Evolutionary conservation across 2,113 vertebrate genomes (phyloP), one percentile per base, ranked within the genome.

Genomic region (Sorex araneus): DNA sequence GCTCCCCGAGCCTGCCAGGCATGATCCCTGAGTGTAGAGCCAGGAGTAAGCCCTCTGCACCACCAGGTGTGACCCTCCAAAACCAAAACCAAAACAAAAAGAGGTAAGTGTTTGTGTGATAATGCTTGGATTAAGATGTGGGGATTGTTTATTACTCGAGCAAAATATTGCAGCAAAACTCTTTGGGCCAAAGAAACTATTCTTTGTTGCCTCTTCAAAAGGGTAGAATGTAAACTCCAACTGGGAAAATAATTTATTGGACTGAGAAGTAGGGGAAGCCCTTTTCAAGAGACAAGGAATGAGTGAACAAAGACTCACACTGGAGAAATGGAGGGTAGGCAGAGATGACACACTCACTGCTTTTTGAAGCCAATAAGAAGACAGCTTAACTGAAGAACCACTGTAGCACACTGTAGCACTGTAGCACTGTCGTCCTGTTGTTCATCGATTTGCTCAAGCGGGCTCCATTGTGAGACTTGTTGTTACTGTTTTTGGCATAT

Each of bases 311-410:
- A 66, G 28, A 66, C 40, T 40, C 6, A 21, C 25, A 0, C 19
- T 60, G 23, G 32, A 36, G 27, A 47, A 19, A 15, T 5, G 34
- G 34, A 2, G 6, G 4, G 13, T 19, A 60, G 57, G 57, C 57
- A 60, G 8, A 60, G 2, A 60, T 21, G 6, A 60, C 19, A 60
- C 21, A 60, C 18, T 19, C 19, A 13, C 15, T 57, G 54, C 6
- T 60, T 60, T 45, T 0, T 34, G 77, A 92, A n/a, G 27, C 71
- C 47, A 45, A 6, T n/a, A 27, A 87, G 83, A 40, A 91, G 94
- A 81, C 1, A 78, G 87, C 27, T 28, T 77, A n/a, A 19, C 1
- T 21, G 57, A 87, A 81, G 45, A 47, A 19, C 8, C n/a, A n/a
- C n/a, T n/a, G n/a, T n/a, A n/a, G n/a, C n/a, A n/a, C n/a, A n/a